Percentiles rank a stretch among this genome's conserved stretches.
Conservation (phyloP, 2,888 invertebrate genomes). For the Tenthredo mesomela region DNA sequence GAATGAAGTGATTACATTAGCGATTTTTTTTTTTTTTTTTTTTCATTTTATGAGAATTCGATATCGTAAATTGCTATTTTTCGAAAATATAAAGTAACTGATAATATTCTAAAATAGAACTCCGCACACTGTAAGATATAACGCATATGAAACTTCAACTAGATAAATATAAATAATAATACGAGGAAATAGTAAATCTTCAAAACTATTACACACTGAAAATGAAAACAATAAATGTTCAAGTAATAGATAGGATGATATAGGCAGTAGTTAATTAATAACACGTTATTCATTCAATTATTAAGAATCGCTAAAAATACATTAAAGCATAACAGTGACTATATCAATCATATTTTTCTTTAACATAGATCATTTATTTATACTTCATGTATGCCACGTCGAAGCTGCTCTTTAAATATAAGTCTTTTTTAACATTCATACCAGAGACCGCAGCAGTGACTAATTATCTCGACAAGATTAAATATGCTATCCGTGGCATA, state of each 20-base stretch:
- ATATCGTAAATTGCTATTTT: background rate
- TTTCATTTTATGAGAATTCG: background rate
- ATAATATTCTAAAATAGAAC: conserved; percentile 7
- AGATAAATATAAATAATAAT: conserved; percentile 40
- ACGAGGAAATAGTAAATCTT: conserved; percentile 26
- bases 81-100: background rate
- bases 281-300: conserved; percentile 62
- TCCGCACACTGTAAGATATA: conserved; percentile 29
- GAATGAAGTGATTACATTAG: background rate
- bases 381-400: conserved; percentile 34
- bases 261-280: conserved; percentile 30
- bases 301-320: conserved; percentile 73
- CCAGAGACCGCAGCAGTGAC: conserved; percentile 49
- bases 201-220: conserved; percentile 26
- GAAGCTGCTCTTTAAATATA: conserved; percentile 46
- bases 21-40: too few relatives aligned
- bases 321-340: conserved; percentile 76
- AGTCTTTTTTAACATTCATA: conserved; percentile 45
- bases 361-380: conserved; percentile 35
- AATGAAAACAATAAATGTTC: background rate
- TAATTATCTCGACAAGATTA: conserved; percentile 35
- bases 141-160: conserved; percentile 6
- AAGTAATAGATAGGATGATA: conserved; percentile 27
- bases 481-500: conserved; percentile 27
- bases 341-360: conserved; percentile 65